Evolutionary conservation across 2,888 invertebrate species (phyloP), one percentile per base, ranked within the genome.

Genomic region (Trissoscelio sp.): DNA sequence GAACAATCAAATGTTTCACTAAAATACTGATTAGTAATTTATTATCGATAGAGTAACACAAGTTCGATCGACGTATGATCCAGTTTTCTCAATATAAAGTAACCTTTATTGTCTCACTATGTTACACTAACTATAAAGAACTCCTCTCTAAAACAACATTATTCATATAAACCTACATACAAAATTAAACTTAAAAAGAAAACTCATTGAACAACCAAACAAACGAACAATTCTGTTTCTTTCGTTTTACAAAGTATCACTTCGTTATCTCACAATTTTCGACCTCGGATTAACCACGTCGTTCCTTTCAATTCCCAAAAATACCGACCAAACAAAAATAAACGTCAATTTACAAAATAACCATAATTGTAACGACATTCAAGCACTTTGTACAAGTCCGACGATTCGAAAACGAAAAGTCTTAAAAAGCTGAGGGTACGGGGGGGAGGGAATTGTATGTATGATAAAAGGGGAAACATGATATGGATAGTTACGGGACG

Each of bases 51-150:
- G 39, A 66, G 66, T 66, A 42, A 75, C 46, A 62, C 12, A 60
- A 55, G 24, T 51, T 67, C 34, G 39, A 75, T 66, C 66, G 66
- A 75, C 66, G 42, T 55, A 20, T 60, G 53, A 67, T 67, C 67
- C 53, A 69, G 53, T 57, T 64, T 64, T 79, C 58, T 79, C 70
- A 66, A 72, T 79, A 79, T 70, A 79, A 79, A 79, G 78, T 72
- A 79, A 79, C 53, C 57, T 79, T 79, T 79, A 79, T 79, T 79
- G 78, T 79, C 78, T 79, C 64, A 79, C 78, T 79, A 79, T 79
- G 28, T 60, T 79, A 79, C 79, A 79, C 67, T 79, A 79, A 73
- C 60, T 73, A 62, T 79, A 79, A 73, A 79, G 73, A 74, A 79
- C 69, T 66, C 42, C 53, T 79, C 37, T 79, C 62, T 60, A 74